Conservation (phyloP, 2,888 invertebrate species). For the Brassicogethes aeneus region DNA sequence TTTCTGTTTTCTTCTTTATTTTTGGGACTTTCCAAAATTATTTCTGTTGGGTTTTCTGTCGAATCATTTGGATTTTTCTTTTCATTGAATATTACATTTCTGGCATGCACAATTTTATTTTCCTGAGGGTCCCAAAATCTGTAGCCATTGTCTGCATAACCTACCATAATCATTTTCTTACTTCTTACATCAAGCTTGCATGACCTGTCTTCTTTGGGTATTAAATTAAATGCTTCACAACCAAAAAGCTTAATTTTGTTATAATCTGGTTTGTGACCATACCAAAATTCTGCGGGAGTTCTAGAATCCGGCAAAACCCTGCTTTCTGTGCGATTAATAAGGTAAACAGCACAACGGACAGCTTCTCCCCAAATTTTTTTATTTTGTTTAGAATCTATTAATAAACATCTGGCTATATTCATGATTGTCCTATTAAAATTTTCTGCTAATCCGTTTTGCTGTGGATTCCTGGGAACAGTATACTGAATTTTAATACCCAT, state of each 20-base stretch:
- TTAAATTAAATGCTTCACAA: neutral
- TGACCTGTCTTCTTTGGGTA: neutral
- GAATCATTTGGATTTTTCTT: too few species aligned
- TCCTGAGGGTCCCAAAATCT: constrained; percentile 9
- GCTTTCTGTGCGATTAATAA: neutral
- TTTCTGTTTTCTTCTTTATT: neutral
- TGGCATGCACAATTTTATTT: constrained; percentile 8
- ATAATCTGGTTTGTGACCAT: constrained; percentile 1
- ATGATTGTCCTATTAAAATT: constrained; percentile 16
- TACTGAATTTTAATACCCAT: constrained; percentile 6
- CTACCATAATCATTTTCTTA: constrained; percentile 11
- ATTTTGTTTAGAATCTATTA: constrained; percentile 2
- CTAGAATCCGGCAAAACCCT: neutral
- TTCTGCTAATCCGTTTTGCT: constrained; percentile 9
- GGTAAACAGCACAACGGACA: neutral
- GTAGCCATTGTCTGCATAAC: too few species aligned
- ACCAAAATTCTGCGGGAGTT: constrained; percentile 5
- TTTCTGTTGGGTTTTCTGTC: too few species aligned
- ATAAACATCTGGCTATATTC: constrained; percentile 18
- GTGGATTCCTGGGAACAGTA: too few species aligned
- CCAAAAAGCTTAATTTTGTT: constrained; percentile 5
- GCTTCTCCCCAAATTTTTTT: constrained; percentile 3
- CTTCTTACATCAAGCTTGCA: constrained; percentile 10
- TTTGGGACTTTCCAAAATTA: too few species aligned
- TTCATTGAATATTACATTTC: constrained; percentile 15